A percentile compares a stretch with the other conserved stretches of the same genome.
Evolutionary conservation across 2,888 invertebrate genomes (phyloP).

Genomic region (Pachliopta kotzebuea): DNA sequence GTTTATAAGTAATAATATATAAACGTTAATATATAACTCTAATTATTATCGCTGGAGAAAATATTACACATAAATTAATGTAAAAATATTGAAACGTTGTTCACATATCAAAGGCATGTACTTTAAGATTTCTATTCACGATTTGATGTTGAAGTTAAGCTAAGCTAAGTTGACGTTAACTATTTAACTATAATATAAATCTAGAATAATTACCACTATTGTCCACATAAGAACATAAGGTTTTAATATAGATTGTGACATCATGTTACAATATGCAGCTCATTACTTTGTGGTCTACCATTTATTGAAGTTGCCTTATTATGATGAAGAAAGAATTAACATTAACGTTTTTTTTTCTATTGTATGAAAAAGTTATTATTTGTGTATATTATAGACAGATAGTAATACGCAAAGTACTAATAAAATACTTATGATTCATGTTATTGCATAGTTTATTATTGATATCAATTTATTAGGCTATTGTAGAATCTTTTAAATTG

Average conservation of each 20-base stretch:
- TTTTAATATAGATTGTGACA: not conserved
- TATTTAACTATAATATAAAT: too few relatives aligned
- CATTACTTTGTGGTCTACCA: not conserved
- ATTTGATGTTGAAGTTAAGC: not conserved
- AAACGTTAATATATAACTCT: too few relatives aligned
- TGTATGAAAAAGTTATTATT: too few relatives aligned
- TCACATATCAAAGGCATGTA: not conserved
- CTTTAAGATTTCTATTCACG: not conserved
- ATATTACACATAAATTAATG: not conserved
- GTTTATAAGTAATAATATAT: too few relatives aligned
- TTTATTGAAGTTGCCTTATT: not conserved
- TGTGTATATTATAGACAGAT: too few relatives aligned
- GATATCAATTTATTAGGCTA: too few relatives aligned
- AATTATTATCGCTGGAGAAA: too few relatives aligned
- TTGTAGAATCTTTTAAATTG: too few relatives aligned
- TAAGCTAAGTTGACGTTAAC: too few relatives aligned
- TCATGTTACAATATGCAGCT: not conserved
- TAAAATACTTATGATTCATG: too few relatives aligned
- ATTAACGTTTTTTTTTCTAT: not conserved
- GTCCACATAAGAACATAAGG: not conserved
- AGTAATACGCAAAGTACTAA: too few relatives aligned
- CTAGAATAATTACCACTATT: not conserved
- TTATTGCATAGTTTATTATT: too few relatives aligned
- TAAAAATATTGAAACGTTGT: not conserved
- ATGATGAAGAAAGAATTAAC: not conserved